Conservation (phyloP, 2,888 invertebrate genomes). For the Autographa gamma region DNA sequence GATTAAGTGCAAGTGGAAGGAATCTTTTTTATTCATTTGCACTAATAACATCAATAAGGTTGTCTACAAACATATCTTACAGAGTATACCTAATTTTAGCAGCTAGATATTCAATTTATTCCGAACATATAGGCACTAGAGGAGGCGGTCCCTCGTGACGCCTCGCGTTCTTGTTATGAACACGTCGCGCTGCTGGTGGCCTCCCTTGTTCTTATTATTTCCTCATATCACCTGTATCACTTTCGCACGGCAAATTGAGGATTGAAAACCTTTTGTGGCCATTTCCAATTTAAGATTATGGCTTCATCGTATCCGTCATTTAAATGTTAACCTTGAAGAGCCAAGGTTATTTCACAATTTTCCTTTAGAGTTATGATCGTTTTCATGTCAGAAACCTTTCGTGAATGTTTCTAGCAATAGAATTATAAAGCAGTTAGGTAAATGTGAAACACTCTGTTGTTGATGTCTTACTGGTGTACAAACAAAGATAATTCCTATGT, state of each 20-base stretch:
- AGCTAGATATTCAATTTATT: not conserved
- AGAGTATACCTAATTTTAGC: not conserved
- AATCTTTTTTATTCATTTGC: too few species aligned
- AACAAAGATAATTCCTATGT: too few species aligned
- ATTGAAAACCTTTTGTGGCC: not conserved
- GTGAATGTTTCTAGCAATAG: too few species aligned
- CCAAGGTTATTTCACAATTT: too few species aligned
- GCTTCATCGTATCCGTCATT: not conserved
- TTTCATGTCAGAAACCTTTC: too few species aligned
- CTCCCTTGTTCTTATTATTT: not conserved
- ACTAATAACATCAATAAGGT: too few species aligned
- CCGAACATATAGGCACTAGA: not conserved
- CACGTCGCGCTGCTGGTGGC: not conserved
- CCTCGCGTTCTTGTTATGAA: not conserved
- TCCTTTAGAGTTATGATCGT: too few species aligned
- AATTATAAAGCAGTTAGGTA: too few species aligned
- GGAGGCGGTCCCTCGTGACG: not conserved
- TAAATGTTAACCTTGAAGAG: not conserved
- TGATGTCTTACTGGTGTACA: too few species aligned
- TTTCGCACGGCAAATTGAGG: not conserved
- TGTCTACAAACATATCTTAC: too few species aligned
- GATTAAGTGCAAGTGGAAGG: too few species aligned
- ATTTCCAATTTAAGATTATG: not conserved
- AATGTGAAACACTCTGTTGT: too few species aligned
- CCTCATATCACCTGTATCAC: not conserved